Conservation (phyloP, 2,888 invertebrate genomes). For the Eilema sororculum region DNA sequence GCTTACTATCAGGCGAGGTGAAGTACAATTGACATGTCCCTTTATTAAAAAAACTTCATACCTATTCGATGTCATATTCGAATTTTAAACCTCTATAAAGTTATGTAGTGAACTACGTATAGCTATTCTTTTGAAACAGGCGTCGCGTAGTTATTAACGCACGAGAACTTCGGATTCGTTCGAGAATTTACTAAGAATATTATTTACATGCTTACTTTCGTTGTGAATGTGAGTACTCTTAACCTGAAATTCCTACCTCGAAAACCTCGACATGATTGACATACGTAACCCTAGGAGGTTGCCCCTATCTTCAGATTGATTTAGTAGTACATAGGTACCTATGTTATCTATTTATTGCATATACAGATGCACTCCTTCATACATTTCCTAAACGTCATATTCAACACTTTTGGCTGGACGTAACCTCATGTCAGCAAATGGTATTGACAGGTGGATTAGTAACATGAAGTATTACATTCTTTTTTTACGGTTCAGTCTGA, state of each 20-base stretch:
- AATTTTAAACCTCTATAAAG: too few relatives aligned
- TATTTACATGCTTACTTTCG: too few relatives aligned
- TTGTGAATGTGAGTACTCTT: too few relatives aligned
- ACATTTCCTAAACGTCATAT: background rate
- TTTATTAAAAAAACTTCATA: too few relatives aligned
- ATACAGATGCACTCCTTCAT: background rate
- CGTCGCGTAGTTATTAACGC: background rate
- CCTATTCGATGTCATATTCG: too few relatives aligned
- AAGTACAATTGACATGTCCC: too few relatives aligned
- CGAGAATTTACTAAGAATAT: too few relatives aligned
- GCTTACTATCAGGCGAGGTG: too few relatives aligned
- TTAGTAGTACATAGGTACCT: background rate
- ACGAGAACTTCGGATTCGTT: too few relatives aligned
- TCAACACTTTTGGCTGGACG: background rate
- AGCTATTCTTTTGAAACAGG: background rate
- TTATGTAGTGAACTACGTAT: background rate
- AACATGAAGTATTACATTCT: background rate
- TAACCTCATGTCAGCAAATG: conserved; percentile 5
- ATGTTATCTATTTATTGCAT: background rate
- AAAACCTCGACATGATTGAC: too few relatives aligned
- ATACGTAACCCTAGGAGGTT: too few relatives aligned
- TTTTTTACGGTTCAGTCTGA: background rate
- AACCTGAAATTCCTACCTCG: too few relatives aligned
- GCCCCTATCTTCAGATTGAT: background rate
- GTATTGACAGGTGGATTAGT: background rate